These are phyloP conservation scores for Mormyrops boulengeri DNA, from an alignment of 2,797 vertebrate genomes.

Conservation along the genomic window DNA sequence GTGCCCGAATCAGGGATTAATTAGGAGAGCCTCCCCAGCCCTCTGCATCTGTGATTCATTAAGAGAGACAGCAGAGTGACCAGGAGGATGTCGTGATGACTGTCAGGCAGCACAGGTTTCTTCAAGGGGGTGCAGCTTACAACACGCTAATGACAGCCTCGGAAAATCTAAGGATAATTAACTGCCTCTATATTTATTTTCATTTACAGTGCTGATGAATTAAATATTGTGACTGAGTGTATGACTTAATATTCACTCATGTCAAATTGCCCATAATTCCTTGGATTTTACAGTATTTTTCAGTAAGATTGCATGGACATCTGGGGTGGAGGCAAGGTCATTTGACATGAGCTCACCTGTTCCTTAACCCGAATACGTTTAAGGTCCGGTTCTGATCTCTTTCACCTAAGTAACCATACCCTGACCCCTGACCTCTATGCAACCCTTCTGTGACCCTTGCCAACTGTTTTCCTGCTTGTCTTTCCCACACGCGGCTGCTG, in stretches of 20 bases:
- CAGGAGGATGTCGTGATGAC: neutral
- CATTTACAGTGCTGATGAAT: neutral
- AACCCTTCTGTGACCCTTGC: neutral
- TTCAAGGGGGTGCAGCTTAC: neutral
- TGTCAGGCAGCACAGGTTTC: neutral
- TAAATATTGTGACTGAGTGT: neutral
- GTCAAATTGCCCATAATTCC: neutral
- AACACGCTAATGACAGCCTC: neutral
- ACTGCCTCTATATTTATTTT: neutral
- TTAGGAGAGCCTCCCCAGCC: neutral
- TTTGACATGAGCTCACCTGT: neutral
- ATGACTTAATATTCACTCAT: neutral
- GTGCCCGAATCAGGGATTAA: conserved; percentile 9
- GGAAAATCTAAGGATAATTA: neutral
- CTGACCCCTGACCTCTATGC: neutral
- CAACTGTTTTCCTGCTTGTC: neutral
- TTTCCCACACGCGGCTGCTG: neutral
- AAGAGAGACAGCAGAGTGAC: neutral
- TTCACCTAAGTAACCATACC: neutral
- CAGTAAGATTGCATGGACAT: neutral
- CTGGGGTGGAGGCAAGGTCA: neutral
- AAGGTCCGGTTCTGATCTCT: neutral
- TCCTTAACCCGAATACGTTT: neutral
- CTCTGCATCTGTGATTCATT: neutral
- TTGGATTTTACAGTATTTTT: neutral